A percentile compares a stretch with the other conserved stretches of the same genome.
These are phyloP conservation scores for Parapristionchus giblindavisi DNA, from an alignment of 2,888 invertebrate genomes.

Conservation along the genomic window DNA sequence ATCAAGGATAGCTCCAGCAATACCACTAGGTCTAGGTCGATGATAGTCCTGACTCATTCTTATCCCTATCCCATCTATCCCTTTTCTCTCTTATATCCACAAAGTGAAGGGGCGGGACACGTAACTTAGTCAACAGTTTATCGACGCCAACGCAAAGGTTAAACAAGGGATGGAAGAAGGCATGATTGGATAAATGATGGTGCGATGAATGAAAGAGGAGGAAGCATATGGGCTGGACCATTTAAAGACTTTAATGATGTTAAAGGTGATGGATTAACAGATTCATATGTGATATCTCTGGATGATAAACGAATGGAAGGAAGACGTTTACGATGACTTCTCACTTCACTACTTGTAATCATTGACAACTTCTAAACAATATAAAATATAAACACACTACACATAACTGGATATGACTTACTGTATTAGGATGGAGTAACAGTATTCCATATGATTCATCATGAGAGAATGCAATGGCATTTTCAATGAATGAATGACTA, in stretches of 20 bases:
- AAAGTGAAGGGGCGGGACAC: neutral
- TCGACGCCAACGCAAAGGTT: slow-evolving; percentile 7
- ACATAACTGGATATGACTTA: neutral
- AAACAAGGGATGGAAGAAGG: neutral
- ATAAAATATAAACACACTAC: neutral
- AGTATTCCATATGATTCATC: slow-evolving; percentile 10
- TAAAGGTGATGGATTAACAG: neutral
- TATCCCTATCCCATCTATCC: neutral
- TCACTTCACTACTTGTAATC: neutral
- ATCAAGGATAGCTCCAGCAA: slow-evolving; percentile 60
- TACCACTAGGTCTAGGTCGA: slow-evolving; percentile 40
- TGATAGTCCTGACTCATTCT: slow-evolving; percentile 34
- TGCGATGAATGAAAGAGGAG: slow-evolving; percentile 14
- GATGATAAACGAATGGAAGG: neutral
- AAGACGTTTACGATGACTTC: neutral
- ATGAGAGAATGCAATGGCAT: slow-evolving; percentile 7
- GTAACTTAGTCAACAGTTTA: slow-evolving; percentile 27
- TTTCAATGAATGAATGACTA: neutral
- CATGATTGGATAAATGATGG: slow-evolving; percentile 23
- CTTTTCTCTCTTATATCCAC: slow-evolving; percentile 27
- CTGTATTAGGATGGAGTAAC: neutral
- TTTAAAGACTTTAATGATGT: neutral
- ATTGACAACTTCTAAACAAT: slow-evolving; percentile 1
- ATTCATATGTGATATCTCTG: neutral
- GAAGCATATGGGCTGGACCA: slow-evolving; percentile 20